Conservation (phyloP, 2,797 vertebrate genomes). For the Rhyacichthys aspro region DNA sequence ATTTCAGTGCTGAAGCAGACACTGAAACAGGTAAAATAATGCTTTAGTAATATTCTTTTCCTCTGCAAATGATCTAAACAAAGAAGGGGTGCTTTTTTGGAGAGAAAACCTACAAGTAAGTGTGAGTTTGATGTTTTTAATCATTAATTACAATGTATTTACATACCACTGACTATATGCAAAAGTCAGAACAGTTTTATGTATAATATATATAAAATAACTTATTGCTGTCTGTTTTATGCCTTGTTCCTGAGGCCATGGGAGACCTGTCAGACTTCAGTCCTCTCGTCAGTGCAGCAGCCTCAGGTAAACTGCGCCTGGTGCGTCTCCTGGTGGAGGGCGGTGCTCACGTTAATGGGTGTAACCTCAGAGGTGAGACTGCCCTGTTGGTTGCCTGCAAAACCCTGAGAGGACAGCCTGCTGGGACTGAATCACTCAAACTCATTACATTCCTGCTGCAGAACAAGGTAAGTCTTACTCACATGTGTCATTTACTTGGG, state of each 20-base stretch:
- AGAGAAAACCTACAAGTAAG: no score
- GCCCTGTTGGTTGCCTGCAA: conserved; percentile 76
- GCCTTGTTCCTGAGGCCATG: conserved; percentile 49
- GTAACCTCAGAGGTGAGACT: conserved; percentile 74
- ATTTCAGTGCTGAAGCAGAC: neutral
- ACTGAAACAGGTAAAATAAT: neutral
- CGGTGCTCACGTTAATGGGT: conserved; percentile 75
- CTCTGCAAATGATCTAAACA: no score
- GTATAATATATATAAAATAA: neutral
- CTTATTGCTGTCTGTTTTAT: neutral
- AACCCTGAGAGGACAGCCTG: conserved; percentile 58
- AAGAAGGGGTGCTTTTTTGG: no score
- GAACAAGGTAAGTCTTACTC: conserved; percentile 54
- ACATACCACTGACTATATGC: neutral
- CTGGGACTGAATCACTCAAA: conserved; percentile 42
- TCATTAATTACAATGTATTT: no score
- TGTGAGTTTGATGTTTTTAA: no score
- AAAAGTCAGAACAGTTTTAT: neutral
- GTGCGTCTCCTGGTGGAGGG: conserved; percentile 79
- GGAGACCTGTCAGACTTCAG: conserved; percentile 66
- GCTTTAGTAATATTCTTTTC: no score
- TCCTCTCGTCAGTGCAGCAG: conserved; percentile 74
- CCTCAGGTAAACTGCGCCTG: conserved; percentile 72
- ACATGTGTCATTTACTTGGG: no score
- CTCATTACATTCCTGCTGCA: conserved; percentile 73